Evolutionary conservation across 2,797 vertebrate species (phyloP).

Genomic region (Vireo griseus): DNA sequence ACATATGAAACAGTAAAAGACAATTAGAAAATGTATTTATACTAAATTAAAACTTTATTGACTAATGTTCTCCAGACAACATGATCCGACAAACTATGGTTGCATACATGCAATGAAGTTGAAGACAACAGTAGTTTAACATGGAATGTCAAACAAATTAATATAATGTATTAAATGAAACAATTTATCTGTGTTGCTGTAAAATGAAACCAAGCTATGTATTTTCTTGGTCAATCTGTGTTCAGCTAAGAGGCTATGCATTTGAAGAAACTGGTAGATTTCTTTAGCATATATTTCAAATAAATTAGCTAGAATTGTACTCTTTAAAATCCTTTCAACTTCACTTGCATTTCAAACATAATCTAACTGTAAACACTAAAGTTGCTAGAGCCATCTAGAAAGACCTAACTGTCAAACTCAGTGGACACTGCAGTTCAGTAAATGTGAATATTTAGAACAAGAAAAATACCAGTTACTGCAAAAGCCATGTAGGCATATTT

Average conservation of each 20-base stretch:
- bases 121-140: conserved; percentile 87
- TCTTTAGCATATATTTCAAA: conserved; percentile 81
- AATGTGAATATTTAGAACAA: conserved; percentile 66
- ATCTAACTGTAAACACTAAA: conserved; percentile 93
- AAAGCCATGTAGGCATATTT: conserved; percentile 66
- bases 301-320: conserved; percentile 94
- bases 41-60: conserved; percentile 97
- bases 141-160: conserved; percentile 82
- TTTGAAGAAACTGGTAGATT: conserved; percentile 73
- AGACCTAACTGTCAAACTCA: conserved; percentile 61
- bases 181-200: conserved; percentile 70
- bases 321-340: conserved; percentile 80
- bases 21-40: conserved; percentile 63
- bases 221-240: conserved; percentile 63
- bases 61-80: conserved; percentile 91
- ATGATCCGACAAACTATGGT: conserved; percentile 78
- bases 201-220: conserved; percentile 58
- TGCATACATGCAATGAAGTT: conserved; percentile 84
- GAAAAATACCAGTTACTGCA: conserved; percentile 72
- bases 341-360: conserved; percentile 84
- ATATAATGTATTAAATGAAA: conserved; percentile 74
- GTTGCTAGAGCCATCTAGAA: conserved; percentile 83
- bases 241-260: conserved; percentile 56
- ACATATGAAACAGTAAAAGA: conserved; percentile 19
- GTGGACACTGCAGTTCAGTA: conserved; percentile 58